A percentile compares a stretch with the other conserved stretches of the same genome.
phyloP scores from a whole-genome alignment of 1,140 invertebrate species.

The Meloidogyne exigua region DNA sequence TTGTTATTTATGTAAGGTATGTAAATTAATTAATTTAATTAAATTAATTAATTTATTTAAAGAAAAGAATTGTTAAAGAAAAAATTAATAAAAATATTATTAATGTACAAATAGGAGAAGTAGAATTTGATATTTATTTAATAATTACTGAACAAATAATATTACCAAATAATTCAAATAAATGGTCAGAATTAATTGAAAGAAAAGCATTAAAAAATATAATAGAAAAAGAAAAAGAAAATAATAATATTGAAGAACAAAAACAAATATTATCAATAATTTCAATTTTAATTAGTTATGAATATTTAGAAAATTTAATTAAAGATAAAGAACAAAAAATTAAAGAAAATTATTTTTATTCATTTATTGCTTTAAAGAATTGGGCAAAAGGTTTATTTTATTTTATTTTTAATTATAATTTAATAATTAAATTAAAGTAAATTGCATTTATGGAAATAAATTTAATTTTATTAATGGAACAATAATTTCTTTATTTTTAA shows the following conservation, averaged over 20 bases:
- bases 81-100: background rate
- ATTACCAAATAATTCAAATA: background rate
- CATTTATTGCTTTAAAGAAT: background rate
- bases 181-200: background rate
- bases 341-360: background rate
- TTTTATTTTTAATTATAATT: background rate
- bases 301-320: background rate
- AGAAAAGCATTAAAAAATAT: background rate
- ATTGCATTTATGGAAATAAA: background rate
- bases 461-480: background rate
- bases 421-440: background rate
- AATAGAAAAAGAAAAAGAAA: background rate
- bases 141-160: background rate
- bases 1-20: background rate
- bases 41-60: too few relatives aligned
- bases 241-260: background rate
- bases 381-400: background rate
- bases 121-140: background rate
- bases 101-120: background rate
- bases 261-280: background rate
- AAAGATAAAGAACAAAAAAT: background rate
- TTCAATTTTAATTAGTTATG: background rate
- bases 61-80: background rate
- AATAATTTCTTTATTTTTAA: background rate
- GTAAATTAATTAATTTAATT: background rate